Conservation (phyloP, 2,888 invertebrate genomes). For the Ommatoiulus sabulosus region DNA sequence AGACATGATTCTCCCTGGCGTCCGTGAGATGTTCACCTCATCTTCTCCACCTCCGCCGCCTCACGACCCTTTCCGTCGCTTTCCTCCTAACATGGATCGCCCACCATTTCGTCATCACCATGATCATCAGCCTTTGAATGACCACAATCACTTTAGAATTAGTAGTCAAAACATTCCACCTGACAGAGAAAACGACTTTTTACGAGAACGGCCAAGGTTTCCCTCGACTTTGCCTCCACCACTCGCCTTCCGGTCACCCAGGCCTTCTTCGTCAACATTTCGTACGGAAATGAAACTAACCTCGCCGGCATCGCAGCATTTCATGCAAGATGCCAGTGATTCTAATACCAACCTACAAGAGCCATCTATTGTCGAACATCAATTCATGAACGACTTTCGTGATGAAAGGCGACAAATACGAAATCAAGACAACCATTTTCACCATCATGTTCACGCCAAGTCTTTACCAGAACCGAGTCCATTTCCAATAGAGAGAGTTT, state of each 20-base stretch:
- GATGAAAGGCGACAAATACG: slow-evolving; percentile 25
- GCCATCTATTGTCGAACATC: background rate
- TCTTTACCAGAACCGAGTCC: slow-evolving; percentile 17
- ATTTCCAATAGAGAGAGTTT: background rate
- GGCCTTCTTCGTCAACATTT: background rate
- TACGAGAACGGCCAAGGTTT: background rate
- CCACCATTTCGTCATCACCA: background rate
- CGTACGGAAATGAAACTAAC: background rate
- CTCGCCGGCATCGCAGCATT: background rate
- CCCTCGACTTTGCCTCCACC: background rate
- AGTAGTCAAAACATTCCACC: background rate
- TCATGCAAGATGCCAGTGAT: background rate
- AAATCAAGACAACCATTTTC: slow-evolving; percentile 6
- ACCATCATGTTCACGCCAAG: slow-evolving; percentile 47
- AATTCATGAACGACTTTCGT: background rate
- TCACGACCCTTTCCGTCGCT: background rate
- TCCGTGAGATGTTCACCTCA: slow-evolving; percentile 32
- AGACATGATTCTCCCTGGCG: slow-evolving; percentile 47
- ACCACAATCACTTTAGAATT: background rate
- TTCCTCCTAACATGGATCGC: background rate
- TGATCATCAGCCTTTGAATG: background rate
- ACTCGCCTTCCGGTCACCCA: background rate
- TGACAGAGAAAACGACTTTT: background rate
- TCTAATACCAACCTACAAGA: background rate
- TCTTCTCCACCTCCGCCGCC: background rate